Evolutionary conservation across 2,888 invertebrate genomes (phyloP).

Genomic region (Lochmaea crataegi): DNA sequence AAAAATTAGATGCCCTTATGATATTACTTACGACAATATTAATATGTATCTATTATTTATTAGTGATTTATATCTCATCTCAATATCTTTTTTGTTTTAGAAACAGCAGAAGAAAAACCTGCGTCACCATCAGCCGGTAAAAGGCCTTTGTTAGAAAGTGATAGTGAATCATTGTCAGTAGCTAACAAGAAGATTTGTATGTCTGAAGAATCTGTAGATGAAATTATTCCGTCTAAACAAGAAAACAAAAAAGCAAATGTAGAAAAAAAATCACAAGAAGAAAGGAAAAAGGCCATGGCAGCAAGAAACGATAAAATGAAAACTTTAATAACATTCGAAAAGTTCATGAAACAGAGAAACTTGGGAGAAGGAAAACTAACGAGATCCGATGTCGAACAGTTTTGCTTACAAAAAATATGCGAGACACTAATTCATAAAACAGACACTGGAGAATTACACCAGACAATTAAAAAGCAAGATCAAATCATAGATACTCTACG

Average conservation of each 20-base stretch:
- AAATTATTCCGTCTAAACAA: conserved; percentile 13
- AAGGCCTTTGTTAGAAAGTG: conserved; percentile 30
- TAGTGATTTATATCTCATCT: not conserved
- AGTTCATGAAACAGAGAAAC: conserved; percentile 61
- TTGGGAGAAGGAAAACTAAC: conserved; percentile 62
- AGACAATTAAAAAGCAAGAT: conserved; percentile 74
- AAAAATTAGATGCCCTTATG: too few relatives aligned
- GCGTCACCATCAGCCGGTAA: conserved; percentile 15
- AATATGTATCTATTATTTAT: too few relatives aligned
- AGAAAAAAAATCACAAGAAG: not conserved
- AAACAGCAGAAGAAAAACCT: not conserved
- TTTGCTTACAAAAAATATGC: conserved; percentile 79
- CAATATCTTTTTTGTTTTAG: not conserved
- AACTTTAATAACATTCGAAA: conserved; percentile 51
- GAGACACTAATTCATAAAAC: conserved; percentile 79
- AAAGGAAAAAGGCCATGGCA: not conserved
- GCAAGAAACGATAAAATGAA: conserved; percentile 23
- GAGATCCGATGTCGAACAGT: conserved; percentile 77
- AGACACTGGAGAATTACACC: conserved; percentile 76
- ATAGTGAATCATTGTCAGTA: conserved; percentile 5
- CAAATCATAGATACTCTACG: conserved; percentile 74
- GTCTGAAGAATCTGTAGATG: conserved; percentile 6
- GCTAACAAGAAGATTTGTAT: conserved; percentile 29
- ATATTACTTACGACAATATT: not conserved
- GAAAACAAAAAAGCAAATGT: not conserved